Evolutionary conservation across 2,113 vertebrate genomes (phyloP), one percentile per base, ranked within the genome.

Genomic region (Pongo pygmaeus): DNA sequence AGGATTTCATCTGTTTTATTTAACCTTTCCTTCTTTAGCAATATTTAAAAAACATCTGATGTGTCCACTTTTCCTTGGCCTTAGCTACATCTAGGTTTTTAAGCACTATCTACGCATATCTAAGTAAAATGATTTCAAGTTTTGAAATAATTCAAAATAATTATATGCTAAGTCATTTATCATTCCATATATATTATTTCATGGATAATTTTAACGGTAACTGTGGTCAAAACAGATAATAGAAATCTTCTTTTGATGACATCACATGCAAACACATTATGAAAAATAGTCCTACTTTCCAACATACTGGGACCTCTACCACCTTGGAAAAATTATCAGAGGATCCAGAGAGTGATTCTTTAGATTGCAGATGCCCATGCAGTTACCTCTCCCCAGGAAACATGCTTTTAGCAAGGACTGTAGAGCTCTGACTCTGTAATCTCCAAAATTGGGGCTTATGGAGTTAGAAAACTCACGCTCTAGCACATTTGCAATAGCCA

Each of bases 21-120:
- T 94, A 92, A 94, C 74, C n/a, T 89, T 97, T 97, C 32, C n/a
- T 94, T 93, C 20, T 38, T 93, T 43, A 84, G 23, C 13, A 48
- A 55, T 93, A 70, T 90, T 96, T 20, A 13, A 61, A 8, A 93
- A 61, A 91, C 17, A 9, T 70, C 25, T 16, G 27, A 69, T 23
- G 11, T 22, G 6, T 74, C 9, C 20, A 78, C 57, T 75, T 95
- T 70, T 22, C 46, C 43, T 48, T 83, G 11, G 77, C 77, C 23
- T 85, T 52, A 78, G 38, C 25, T 91, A 88, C 14, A 48, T 35
- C 12, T 27, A 83, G 32, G 12, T 38, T 67, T 55, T 89, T 88
- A 88, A 84, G 77, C 25, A 38, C 7, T 46, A 79, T 12, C 12
- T 69, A 64, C 14, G 91, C 22, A 46, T 91, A 83, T 27, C 8